Evolutionary conservation across 2,888 invertebrate genomes (phyloP), one percentile per base, ranked within the genome.

Genomic region (Polietes domitor): DNA sequence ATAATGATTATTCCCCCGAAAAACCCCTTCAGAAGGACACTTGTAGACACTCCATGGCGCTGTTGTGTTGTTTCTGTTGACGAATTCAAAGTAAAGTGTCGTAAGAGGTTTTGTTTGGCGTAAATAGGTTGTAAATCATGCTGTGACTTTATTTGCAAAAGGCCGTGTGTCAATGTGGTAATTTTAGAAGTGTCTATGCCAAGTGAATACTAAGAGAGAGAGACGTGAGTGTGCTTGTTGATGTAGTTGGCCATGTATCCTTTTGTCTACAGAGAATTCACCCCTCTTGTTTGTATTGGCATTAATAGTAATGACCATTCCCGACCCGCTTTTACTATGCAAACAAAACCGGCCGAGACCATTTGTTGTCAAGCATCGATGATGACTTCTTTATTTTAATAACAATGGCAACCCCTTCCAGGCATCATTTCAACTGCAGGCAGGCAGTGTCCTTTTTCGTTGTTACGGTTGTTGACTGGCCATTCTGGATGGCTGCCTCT

Each of bases 61-160:
- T 2, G 17, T 9, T 7, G 37, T 3, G 37, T n/a, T n/a, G 37
- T 3, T 37, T 37, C 12, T n/a, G n/a, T 37, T 10, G 47, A 12
- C 15, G 47, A 47, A 47, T n/a, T n/a, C 47, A 15, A 15, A 47
- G 47, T 47, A 47, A 47, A 28, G 6, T 28, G 61, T 61, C 61
- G 21, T 61, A 61, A 61, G 61, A 61, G 61, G 28, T 61, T 61
- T 61, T 58, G 12, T 58, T 24, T 21, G 1, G 7, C 28, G 26
- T 28, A 61, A 55, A 61, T n/a, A 32, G 15, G 61, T 28, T 61
- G 61, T 61, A 61, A 61, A 61, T 61, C 61, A 61, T 61, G 28
- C 28, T 61, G 61, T 61, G 61, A 26, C 61, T 28, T 28, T 17
- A 28, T 61, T 61, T n/a, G 28, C 7, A 61, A 15, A 28, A 61